Evolutionary conservation across 2,888 invertebrate species (phyloP).

Genomic region (Mesorhabditis spiculigera): DNA sequence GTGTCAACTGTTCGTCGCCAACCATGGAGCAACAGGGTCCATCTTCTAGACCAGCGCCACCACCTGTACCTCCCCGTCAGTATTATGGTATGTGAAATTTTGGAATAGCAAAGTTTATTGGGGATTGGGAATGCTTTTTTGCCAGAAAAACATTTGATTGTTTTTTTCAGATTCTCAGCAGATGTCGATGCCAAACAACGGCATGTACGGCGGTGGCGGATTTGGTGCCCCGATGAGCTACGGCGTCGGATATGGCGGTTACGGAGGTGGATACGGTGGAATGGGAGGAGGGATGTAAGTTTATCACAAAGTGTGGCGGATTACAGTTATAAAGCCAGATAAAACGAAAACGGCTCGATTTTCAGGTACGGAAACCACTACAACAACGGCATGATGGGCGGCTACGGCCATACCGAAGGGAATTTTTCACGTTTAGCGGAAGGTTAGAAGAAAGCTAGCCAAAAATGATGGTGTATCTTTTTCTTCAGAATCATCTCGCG

Average conservation of each 20-base stretch:
- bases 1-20: too few relatives aligned
- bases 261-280: constrained; percentile 26
- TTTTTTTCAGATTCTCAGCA: too few relatives aligned
- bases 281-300: constrained; percentile 19
- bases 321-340: not conserved
- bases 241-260: constrained; percentile 21
- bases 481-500: constrained; percentile 74
- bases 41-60: not conserved
- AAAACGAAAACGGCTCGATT: constrained; percentile 16
- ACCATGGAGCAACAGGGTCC: not conserved
- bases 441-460: constrained; percentile 19
- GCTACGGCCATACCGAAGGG: constrained; percentile 26
- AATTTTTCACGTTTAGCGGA: constrained; percentile 50
- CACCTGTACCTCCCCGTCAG: not conserved
- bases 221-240: constrained; percentile 16
- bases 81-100: too few relatives aligned
- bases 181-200: constrained; percentile 2
- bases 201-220: constrained; percentile 14
- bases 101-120: too few relatives aligned
- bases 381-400: constrained; percentile 9
- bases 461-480: not conserved
- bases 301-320: not conserved
- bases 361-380: constrained; percentile 18
- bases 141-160: too few relatives aligned
- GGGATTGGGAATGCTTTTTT: too few relatives aligned